Evolutionary conservation across 2,797 vertebrate genomes (phyloP).

Genomic region (Myiotriccus ornatus): DNA sequence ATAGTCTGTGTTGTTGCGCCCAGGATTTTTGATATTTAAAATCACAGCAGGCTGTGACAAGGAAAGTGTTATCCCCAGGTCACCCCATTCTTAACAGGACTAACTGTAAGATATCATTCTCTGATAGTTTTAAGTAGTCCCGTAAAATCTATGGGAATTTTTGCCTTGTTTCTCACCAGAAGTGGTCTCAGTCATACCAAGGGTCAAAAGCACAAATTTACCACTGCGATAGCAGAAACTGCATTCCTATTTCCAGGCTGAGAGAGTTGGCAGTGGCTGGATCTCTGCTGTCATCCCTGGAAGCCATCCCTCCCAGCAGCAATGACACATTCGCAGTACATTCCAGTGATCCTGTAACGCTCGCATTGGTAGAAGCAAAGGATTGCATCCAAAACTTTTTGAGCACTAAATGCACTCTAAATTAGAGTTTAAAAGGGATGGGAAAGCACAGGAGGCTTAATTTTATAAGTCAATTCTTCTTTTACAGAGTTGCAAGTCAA

Average conservation of each 20-base stretch:
- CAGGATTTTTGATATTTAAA: neutral
- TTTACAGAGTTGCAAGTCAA: neutral
- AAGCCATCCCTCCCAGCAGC: constrained; percentile 19
- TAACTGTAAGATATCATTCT: neutral
- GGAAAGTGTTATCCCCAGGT: neutral
- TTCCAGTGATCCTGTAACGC: neutral
- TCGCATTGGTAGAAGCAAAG: neutral
- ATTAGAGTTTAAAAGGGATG: neutral
- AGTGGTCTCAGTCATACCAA: neutral
- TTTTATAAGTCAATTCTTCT: neutral
- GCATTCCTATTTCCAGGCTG: constrained; percentile 5
- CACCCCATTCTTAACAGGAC: neutral
- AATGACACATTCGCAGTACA: neutral
- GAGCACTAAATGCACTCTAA: neutral
- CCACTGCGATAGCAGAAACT: neutral
- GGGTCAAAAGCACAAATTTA: neutral
- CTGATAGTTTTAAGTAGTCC: neutral
- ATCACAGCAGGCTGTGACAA: neutral
- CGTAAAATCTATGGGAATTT: neutral
- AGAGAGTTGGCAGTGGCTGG: neutral
- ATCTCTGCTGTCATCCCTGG: constrained; percentile 29
- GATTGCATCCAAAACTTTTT: neutral
- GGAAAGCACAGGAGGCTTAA: neutral
- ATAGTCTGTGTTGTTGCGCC: neutral
- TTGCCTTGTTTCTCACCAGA: neutral